Base-by-base conservation (phyloP, 53 echinoderm and acorn worm species). In the Actinopyga echinites region DNA sequence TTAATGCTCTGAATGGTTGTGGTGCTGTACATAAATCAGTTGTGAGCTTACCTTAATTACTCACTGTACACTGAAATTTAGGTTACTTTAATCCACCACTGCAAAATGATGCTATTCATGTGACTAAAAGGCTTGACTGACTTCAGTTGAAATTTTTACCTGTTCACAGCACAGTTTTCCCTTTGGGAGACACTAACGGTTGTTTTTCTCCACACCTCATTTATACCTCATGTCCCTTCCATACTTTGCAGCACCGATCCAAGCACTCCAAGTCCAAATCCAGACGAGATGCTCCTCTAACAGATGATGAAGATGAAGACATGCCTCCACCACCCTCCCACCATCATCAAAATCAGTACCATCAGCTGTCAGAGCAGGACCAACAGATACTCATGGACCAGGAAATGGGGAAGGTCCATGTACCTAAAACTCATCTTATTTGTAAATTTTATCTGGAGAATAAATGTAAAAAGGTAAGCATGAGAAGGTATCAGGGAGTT, bases 371-470 rank as follows among this genome's bases (percentile, higher is more conserved):
- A 12, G 81, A 80, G 59, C 81, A 80, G 81, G 81, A 80, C 57
- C 63, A 80, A 11, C 81, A 80, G 60, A 80, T 80, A 21, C 36
- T 62, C 24, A 80, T 80, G 81, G 60, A 80, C 38, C 60, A 80
- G 21, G 36, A 36, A 32, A 62, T 61, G 81, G 81, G 81, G 36
- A 80, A 80, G 81, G 62, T 80, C 60, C 81, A 80, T 61, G 63
- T 80, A 59, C 81, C 81, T n/a, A 85, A 85, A 78, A 85, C 78
- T 6, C 86, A 91, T 42, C 93, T 90, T 69, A 95, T 95, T 85
- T 97, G 97, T 82, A 97, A 97, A 81, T 97, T 97, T 60, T 97
- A 83, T 56, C 73, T 97, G 75, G 97, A 94, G 33, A 91, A 92
- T 29, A 86, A 86, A 42, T 97, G 97, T 86, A 88, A 88, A 67